phyloP scores from a whole-genome alignment of 1,140 invertebrate species.

The Hycleus cichorii region DNA sequence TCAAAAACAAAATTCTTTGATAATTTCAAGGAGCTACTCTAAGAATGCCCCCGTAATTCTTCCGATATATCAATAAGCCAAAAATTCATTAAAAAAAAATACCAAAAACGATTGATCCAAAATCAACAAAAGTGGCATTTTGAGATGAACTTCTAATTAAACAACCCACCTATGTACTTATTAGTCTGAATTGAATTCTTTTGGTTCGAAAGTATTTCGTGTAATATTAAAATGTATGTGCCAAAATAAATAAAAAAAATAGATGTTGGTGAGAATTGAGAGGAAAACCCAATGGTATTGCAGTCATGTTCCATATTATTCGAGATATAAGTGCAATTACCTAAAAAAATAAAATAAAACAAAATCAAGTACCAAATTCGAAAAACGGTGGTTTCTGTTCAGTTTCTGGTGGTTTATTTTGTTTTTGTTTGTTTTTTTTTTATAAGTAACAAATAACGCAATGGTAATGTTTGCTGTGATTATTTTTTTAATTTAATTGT shows the following conservation, averaged over 20 bases:
- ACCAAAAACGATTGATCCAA: no score
- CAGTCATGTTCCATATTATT: slow-evolving; percentile 5
- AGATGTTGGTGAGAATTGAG: slow-evolving; percentile 7
- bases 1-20: neutral
- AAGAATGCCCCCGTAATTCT: no score
- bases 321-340: slow-evolving; percentile 30
- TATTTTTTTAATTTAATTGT: slow-evolving; percentile 25
- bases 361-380: slow-evolving; percentile 19
- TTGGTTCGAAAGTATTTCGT: slow-evolving; percentile 1
- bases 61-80: no score
- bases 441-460: neutral
- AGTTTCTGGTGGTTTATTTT: no score
- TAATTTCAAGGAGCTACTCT: no score
- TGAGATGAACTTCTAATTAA: no score
- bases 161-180: no score
- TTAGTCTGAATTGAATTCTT: no score
- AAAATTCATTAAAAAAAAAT: no score
- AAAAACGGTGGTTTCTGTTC: slow-evolving; percentile 7
- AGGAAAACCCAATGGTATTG: slow-evolving; percentile 1
- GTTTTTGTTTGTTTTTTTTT: no score
- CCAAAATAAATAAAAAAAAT: slow-evolving; percentile 9
- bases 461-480: slow-evolving; percentile 36
- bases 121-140: no score
- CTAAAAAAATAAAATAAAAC: slow-evolving; percentile 1
- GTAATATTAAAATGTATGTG: slow-evolving; percentile 15